A percentile compares a stretch with the other conserved stretches of the same genome.
Evolutionary conservation across 2,797 vertebrate genomes (phyloP).

Genomic region (Rhodeus uyekii): DNA sequence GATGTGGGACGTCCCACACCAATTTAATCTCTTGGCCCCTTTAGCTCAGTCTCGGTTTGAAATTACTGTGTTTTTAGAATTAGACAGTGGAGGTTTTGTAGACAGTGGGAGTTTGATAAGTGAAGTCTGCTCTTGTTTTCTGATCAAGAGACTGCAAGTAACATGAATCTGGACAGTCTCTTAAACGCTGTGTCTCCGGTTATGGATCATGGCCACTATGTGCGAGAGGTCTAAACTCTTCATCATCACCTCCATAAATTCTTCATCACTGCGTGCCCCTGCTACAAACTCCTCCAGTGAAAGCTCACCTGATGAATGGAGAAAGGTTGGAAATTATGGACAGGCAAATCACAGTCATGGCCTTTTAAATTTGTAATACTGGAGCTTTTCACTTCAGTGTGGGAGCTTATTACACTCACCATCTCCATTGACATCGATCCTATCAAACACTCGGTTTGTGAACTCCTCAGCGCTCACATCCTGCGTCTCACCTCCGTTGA

Average conservation of each 20-base stretch:
- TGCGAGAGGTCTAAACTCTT: constrained; percentile 88
- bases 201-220: constrained; percentile 90
- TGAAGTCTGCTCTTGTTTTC: background rate
- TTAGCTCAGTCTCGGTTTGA: background rate
- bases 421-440: constrained; percentile 88
- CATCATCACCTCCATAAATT: constrained; percentile 93
- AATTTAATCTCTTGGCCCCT: background rate
- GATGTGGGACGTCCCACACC: background rate
- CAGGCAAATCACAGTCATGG: background rate
- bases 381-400: background rate
- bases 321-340: too few relatives aligned
- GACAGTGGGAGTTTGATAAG: background rate
- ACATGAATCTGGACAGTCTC: constrained; percentile 31
- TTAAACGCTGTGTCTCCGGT: constrained; percentile 79
- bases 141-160: background rate
- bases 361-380: background rate
- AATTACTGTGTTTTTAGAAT: background rate
- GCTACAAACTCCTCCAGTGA: constrained; percentile 90
- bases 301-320: constrained; percentile 78
- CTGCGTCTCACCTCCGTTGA: constrained; percentile 82
- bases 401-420: constrained; percentile 74
- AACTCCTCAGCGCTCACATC: constrained; percentile 83
- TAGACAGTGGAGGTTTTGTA: background rate
- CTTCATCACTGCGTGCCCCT: constrained; percentile 83
- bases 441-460: constrained; percentile 87